Conservation (phyloP, 2,888 invertebrate species). For the Corbicula japonica region DNA sequence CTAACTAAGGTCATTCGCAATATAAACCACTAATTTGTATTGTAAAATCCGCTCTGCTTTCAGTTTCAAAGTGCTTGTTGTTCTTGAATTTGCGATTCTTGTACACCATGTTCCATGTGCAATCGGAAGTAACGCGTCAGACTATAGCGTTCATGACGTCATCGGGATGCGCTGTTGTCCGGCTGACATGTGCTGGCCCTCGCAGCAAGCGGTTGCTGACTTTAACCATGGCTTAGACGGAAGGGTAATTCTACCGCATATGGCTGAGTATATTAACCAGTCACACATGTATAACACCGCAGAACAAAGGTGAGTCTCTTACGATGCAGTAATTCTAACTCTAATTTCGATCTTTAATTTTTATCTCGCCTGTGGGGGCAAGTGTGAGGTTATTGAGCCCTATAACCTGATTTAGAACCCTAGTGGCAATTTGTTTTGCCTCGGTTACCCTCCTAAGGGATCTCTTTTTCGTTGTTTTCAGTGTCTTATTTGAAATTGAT, state of each 20-base stretch:
- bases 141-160: constrained; percentile 11
- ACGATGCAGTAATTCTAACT: background rate
- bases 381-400: background rate
- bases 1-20: too few species aligned
- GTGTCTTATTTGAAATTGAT: too few species aligned
- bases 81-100: too few species aligned
- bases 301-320: constrained; percentile 34
- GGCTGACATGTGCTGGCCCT: constrained; percentile 32
- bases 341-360: background rate
- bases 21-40: too few species aligned
- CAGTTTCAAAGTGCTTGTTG: too few species aligned
- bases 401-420: background rate
- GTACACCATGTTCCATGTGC: too few species aligned
- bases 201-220: constrained; percentile 19
- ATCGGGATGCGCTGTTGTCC: constrained; percentile 13
- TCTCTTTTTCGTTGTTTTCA: background rate
- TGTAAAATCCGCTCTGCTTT: too few species aligned
- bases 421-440: background rate
- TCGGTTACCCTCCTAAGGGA: background rate
- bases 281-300: constrained; percentile 42
- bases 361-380: background rate
- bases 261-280: constrained; percentile 27
- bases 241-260: constrained; percentile 11
- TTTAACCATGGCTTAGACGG: constrained; percentile 24
- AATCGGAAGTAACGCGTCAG: too few species aligned